Conservation (phyloP, 2,888 invertebrate species). For the Epirrhoe tristata region DNA sequence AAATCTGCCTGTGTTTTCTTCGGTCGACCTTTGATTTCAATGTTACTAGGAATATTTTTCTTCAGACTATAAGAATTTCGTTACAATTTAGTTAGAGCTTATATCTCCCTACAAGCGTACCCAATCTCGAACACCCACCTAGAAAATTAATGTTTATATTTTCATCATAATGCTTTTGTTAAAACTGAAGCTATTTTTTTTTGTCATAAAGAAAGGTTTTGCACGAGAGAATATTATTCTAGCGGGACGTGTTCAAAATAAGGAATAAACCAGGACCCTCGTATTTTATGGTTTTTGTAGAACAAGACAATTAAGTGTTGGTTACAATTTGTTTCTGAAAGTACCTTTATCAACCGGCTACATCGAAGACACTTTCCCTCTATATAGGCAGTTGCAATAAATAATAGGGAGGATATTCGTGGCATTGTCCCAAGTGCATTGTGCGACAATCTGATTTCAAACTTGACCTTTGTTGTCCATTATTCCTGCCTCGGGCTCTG, state of each 20-base stretch:
- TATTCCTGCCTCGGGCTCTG: constrained; percentile 55
- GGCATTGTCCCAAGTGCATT: constrained; percentile 62
- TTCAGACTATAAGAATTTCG: neutral
- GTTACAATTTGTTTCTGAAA: constrained; percentile 10
- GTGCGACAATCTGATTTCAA: constrained; percentile 69
- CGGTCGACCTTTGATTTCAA: neutral
- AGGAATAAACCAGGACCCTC: too few species aligned
- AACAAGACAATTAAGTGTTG: neutral
- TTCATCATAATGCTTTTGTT: neutral
- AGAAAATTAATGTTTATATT: constrained; percentile 2
- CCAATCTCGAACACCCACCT: neutral
- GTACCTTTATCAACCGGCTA: constrained; percentile 13
- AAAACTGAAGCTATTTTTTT: neutral
- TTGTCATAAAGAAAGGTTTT: neutral
- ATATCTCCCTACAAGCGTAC: neutral
- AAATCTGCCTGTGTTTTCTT: constrained; percentile 11
- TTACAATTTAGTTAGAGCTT: neutral
- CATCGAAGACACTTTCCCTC: constrained; percentile 10
- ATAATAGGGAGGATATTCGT: constrained; percentile 38
- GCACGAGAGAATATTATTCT: neutral
- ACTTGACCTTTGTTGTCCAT: constrained; percentile 69
- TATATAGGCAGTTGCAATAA: constrained; percentile 34
- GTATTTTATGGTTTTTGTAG: too few species aligned
- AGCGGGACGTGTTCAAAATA: neutral
- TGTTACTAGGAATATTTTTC: neutral